Conservation (phyloP, 2,113 vertebrate species). For the Apteryx mantelli region DNA sequence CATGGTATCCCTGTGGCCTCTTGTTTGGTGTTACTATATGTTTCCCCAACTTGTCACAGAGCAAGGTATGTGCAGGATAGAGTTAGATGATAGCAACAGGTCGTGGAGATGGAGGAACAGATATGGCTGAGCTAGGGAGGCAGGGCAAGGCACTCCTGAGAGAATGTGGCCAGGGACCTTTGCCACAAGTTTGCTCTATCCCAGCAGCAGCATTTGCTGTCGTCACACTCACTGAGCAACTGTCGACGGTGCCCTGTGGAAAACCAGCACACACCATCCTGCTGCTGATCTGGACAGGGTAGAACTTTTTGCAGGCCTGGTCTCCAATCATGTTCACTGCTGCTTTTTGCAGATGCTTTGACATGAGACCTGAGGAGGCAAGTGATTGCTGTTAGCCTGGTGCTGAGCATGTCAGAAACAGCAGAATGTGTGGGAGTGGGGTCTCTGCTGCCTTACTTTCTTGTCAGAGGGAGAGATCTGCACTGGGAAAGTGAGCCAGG, state of each 20-base stretch:
- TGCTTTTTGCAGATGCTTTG: slow-evolving; percentile 89
- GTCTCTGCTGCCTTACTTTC: background rate
- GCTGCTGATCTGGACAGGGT: slow-evolving; percentile 85
- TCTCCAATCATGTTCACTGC: slow-evolving; percentile 85
- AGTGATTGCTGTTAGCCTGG: background rate
- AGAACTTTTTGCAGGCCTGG: slow-evolving; percentile 85
- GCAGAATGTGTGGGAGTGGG: background rate
- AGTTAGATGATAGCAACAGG: rapidly evolving
- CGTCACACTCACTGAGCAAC: slow-evolving; percentile 86
- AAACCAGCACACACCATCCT: slow-evolving; percentile 93
- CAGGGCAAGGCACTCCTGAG: background rate
- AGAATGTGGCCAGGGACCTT: rapidly evolving
- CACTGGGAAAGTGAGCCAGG: background rate
- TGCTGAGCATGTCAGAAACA: background rate
- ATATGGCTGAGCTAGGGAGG: background rate
- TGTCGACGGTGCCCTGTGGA: slow-evolving; percentile 87
- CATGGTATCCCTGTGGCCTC: too few species aligned
- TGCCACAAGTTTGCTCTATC: background rate
- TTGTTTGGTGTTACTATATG: background rate
- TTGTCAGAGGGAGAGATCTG: background rate
- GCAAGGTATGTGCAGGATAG: background rate
- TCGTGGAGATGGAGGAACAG: background rate
- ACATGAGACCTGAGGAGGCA: slow-evolving; percentile 79
- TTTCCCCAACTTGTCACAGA: background rate
- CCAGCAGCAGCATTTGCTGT: background rate